Evolutionary conservation across 23 tunicate genomes (phyloP), one percentile per base, ranked within the genome.

Genomic region (Ascidia mentula): DNA sequence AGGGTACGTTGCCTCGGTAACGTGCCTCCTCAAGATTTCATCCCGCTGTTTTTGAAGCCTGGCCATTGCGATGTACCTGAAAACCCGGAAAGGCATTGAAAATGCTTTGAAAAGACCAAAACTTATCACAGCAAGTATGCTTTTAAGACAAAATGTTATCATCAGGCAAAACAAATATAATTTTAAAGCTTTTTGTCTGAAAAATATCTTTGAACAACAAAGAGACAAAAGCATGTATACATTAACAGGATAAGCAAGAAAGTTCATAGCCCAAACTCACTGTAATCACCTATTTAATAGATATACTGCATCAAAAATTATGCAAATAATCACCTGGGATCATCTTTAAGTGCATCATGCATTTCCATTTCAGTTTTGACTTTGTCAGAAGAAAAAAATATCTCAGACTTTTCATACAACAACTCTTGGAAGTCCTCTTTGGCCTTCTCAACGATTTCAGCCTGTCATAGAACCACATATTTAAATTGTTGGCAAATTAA

Each of bases 361-460:
- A 91, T 85, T n/a, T 77, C 97, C 72, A 70, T 75, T 40, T 86
- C 80, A 5, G 85, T 89, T 0, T 73, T 34, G 18, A 69, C 84
- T 65, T 70, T 79, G 78, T 31, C 74, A 80, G 40, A 65, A 6
- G 83, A 32, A 12, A 78, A 87, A 77, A 93, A 93, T 17, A 88
- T 85, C 53, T 93, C 93, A 0, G 89, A 81, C 69, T 87, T 93
- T 70, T 93, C 98, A 32, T 69, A 84, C 34, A 93, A 75, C 37
- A 93, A 81, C 69, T 93, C 98, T 60, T 88, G 90, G 78, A 93
- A 93, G 36, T 84, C 89, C 0, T 73, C 70, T 60, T 82, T 80
- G 37, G 98, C 98, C 76, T 93, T 88, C 37, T 88, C 89, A 30
- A 74, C 81, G 45, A 93, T 93, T 32, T 93, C 98, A 36, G 86